A percentile compares a stretch with the other conserved stretches of the same genome.
Evolutionary conservation across 2,888 invertebrate genomes (phyloP).

Genomic region (Brachylomia viminalis): DNA sequence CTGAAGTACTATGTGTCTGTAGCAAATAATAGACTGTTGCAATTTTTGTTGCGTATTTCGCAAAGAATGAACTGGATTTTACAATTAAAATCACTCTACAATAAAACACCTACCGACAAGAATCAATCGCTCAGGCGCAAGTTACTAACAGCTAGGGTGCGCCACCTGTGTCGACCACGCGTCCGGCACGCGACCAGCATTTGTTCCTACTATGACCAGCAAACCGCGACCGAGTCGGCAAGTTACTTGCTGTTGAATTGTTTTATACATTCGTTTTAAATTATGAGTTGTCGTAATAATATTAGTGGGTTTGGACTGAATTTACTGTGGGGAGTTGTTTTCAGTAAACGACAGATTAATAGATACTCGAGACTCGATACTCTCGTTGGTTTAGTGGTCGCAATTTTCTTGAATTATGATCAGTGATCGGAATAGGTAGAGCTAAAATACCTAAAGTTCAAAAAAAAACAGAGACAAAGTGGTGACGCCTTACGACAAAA

Average conservation of each 20-base stretch:
- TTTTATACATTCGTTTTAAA: constrained; percentile 29
- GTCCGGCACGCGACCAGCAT: constrained; percentile 66
- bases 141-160: constrained; percentile 42
- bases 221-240: constrained; percentile 65
- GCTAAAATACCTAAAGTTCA: too few relatives aligned
- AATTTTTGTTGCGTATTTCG: background rate
- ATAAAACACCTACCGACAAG: background rate
- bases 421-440: too few relatives aligned
- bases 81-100: background rate
- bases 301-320: background rate
- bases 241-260: constrained; percentile 62
- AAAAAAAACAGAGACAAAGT: too few relatives aligned
- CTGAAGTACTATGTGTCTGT: background rate
- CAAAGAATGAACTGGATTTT: background rate
- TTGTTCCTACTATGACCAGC: constrained; percentile 51
- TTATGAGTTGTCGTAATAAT: constrained; percentile 30
- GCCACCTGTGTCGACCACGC: constrained; percentile 66
- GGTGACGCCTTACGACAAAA: too few relatives aligned
- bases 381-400: too few relatives aligned
- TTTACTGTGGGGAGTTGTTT: background rate
- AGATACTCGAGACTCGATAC: too few relatives aligned
- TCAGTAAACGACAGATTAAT: background rate
- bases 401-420: too few relatives aligned
- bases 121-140: constrained; percentile 30
- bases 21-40: background rate